Base-by-base conservation (phyloP, 2,797 vertebrate species). In the Ambastaia sidthimunki region DNA sequence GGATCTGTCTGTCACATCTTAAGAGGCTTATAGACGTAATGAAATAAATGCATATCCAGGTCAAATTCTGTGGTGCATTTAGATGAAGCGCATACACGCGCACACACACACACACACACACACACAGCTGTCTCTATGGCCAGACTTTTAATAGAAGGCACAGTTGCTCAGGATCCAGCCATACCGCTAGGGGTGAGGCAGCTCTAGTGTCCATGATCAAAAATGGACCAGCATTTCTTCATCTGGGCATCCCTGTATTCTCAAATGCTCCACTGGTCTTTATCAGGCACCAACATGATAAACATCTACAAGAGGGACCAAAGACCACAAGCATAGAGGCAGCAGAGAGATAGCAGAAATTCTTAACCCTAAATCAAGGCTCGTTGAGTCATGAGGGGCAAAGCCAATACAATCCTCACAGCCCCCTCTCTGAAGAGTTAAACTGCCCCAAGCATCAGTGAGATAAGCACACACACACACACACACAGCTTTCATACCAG, bases 131-230 rank as follows among this genome's bases (percentile, higher is more conserved):
- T 85, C 72, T 44, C 78, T 74, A 67, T 73, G 34, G 47, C 78
- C 76, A 47, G 55, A 82, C 85, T 87, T 87, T 87, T 86, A 87
- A 84, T 87, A 88, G 87, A 77, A 83, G 52, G 48, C 62, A 74
- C 86, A 86, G 80, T 86, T 85, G 82, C 72, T 78, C 57, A 41
- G 76, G 78, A 80, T 65, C 60, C 63, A 71, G 63, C 69, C 66
- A 81, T 75, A 48, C 54, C 69, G 60, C 23, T 74, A 52, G 19
- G 71, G 77, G 31, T 78, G 71, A 81, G 57, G 75, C 13, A 76
- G 57, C 60, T 80, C 50, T 48, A 54, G 62, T 77, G 74, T 72
- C 68, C 44, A 62, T 57, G 41, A 81, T 16, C 67, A 62, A 78
- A 80, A 76, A 71, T 41, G 67, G 62, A 57, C 74, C 57, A 31